phyloP scores from a whole-genome alignment of 92 coral and sea anemone species.

The Epizoanthus illoricatus region DNA sequence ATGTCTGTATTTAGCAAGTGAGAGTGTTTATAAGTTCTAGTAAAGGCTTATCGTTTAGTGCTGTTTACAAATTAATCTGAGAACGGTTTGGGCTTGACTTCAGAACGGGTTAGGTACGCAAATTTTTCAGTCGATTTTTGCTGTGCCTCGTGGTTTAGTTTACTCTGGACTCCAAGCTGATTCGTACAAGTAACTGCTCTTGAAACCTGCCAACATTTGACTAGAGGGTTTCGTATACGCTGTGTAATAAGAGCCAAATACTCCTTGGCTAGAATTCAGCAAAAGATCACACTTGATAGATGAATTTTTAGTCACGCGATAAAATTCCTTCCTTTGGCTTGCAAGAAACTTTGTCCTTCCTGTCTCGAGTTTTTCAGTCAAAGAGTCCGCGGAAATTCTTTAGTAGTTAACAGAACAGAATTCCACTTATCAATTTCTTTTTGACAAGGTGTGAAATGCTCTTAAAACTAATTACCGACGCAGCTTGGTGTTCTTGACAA shows the following conservation, averaged over 20 bases:
- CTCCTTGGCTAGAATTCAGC: slow-evolving; percentile 29
- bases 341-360: slow-evolving; percentile 4
- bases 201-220: neutral
- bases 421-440: neutral
- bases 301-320: slow-evolving; percentile 3
- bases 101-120: no score
- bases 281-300: slow-evolving; percentile 5
- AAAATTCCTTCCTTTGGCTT: slow-evolving; percentile 6
- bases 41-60: no score
- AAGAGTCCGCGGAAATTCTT: slow-evolving; percentile 41
- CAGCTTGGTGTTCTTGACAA: neutral
- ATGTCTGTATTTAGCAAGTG: no score
- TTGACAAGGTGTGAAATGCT: slow-evolving; percentile 36
- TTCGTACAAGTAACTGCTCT: neutral
- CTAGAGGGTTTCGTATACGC: slow-evolving; percentile 25
- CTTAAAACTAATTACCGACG: slow-evolving; percentile 15
- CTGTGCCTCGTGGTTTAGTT: no score
- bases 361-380: neutral
- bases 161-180: neutral
- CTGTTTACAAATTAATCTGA: no score
- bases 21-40: no score
- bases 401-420: slow-evolving; percentile 2
- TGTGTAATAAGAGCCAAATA: neutral
- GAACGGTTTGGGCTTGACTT: no score
- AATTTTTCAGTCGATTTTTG: neutral